Percentiles rank a stretch among this genome's conserved stretches.
Conservation (phyloP, 1,140 invertebrate genomes). For the Bathynomus jamesi region DNA sequence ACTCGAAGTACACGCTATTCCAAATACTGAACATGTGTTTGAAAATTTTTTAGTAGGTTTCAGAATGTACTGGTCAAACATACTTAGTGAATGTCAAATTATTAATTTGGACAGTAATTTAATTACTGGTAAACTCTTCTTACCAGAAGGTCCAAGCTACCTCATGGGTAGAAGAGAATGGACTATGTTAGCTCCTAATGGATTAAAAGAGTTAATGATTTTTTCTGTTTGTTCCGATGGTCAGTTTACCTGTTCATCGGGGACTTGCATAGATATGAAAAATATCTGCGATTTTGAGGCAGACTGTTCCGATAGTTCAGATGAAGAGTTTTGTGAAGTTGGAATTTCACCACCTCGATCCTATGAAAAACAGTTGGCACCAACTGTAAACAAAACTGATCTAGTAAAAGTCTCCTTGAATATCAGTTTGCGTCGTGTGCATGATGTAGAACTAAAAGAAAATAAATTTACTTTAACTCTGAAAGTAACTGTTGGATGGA, state of each 20-base stretch:
- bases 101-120: neutral
- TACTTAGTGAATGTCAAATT: neutral
- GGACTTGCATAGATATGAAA: neutral
- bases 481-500: neutral
- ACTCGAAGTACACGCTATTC: too few species aligned
- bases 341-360: neutral
- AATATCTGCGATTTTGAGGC: neutral
- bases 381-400: too few species aligned
- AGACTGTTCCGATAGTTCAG: neutral
- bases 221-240: neutral
- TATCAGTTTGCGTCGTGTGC: neutral
- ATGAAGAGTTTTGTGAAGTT: neutral
- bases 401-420: neutral
- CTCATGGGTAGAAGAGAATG: neutral
- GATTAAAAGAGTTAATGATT: neutral
- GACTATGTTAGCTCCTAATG: neutral
- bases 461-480: neutral
- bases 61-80: neutral
- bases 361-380: too few species aligned
- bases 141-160: too few species aligned
- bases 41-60: neutral
- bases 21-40: neutral
- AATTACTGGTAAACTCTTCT: too few species aligned
- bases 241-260: neutral
- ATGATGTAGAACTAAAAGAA: neutral